Evolutionary conservation across 2,797 vertebrate genomes (phyloP).

Genomic region (Etheostoma nigrum): DNA sequence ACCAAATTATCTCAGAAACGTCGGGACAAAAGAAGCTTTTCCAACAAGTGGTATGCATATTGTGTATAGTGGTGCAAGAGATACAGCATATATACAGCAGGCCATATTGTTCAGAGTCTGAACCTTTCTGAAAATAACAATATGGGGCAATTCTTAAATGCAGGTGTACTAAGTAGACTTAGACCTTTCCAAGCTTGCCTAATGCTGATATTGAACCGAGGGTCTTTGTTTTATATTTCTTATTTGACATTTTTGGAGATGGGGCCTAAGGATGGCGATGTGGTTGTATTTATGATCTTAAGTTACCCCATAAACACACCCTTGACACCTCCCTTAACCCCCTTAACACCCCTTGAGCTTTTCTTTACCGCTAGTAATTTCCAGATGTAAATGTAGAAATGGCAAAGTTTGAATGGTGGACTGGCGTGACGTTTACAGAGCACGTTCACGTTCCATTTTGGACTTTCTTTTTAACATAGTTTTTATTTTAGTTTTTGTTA

Average conservation of each 20-base stretch:
- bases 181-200: not conserved
- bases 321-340: no score
- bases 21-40: not conserved
- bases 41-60: not conserved
- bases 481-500: no score
- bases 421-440: not conserved
- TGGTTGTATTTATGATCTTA: not conserved
- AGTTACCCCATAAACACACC: not conserved
- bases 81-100: not conserved
- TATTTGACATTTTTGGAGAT: not conserved
- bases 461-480: no score
- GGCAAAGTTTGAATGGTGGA: not conserved
- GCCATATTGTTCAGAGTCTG: not conserved
- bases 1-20: constrained; percentile 9
- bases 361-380: not conserved
- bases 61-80: not conserved
- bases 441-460: not conserved
- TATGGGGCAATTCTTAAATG: not conserved
- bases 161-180: not conserved
- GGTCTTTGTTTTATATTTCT: not conserved
- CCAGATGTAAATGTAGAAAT: not conserved
- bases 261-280: not conserved
- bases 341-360: not conserved
- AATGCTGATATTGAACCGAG: not conserved
- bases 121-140: not conserved